A percentile compares a stretch with the other conserved stretches of the same genome.
Conservation (phyloP, 2,888 invertebrate genomes). For the Acleris laterana region DNA sequence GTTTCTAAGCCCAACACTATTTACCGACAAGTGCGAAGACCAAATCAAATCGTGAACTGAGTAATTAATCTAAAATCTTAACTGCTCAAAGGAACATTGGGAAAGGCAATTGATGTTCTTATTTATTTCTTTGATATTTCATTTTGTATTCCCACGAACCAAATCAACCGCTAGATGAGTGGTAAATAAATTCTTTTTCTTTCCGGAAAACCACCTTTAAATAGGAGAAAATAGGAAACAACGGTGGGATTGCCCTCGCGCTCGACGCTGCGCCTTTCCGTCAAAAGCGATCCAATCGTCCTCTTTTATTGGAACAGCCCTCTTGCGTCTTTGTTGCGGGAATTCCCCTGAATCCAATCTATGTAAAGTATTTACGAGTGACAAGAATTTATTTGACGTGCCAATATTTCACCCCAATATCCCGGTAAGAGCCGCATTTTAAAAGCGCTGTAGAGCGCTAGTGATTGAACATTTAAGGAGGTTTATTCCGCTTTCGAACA, state of each 20-base stretch:
- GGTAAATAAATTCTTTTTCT: constrained; percentile 27
- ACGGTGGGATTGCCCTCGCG: constrained; percentile 51
- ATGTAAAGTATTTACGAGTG: constrained; percentile 81
- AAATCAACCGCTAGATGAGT: constrained; percentile 19
- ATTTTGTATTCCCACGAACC: constrained; percentile 9
- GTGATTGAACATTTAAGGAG: constrained; percentile 56
- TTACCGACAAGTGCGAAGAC: no score
- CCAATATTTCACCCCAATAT: constrained; percentile 66
- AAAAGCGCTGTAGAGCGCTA: constrained; percentile 52
- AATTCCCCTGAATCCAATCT: constrained; percentile 73
- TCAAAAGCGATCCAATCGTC: constrained; percentile 77
- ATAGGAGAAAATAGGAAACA: constrained; percentile 49
- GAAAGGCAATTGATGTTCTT: not conserved
- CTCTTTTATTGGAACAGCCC: constrained; percentile 74
- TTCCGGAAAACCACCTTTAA: constrained; percentile 26
- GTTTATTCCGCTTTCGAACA: constrained; percentile 25
- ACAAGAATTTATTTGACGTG: constrained; percentile 78
- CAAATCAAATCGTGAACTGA: not conserved
- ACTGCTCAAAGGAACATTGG: not conserved
- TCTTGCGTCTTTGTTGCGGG: constrained; percentile 71
- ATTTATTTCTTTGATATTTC: constrained; percentile 11
- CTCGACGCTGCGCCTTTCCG: constrained; percentile 63
- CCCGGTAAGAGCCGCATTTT: constrained; percentile 55
- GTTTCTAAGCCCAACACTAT: no score
- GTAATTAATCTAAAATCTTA: not conserved